Evolutionary conservation across 2,113 vertebrate genomes (phyloP).

Genomic region (Erythrocercus mccallii): DNA sequence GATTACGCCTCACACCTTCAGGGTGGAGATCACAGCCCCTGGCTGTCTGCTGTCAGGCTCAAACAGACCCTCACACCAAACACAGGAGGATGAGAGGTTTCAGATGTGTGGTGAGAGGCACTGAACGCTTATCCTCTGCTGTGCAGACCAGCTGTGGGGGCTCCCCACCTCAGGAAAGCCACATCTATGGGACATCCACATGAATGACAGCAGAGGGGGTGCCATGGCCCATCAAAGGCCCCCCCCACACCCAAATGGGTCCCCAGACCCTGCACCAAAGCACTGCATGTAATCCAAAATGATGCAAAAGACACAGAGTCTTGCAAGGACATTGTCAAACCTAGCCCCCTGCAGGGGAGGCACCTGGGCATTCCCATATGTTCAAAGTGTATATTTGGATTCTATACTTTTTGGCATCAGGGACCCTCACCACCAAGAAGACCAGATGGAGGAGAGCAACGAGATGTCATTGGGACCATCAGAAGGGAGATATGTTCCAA

Average conservation of each 20-base stretch:
- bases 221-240: too few species aligned
- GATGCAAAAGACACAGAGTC: neutral
- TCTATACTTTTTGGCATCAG: accelerated
- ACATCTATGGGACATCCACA: neutral
- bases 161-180: accelerated
- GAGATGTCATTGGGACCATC: accelerated
- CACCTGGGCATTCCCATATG: accelerated
- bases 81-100: neutral
- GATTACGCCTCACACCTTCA: neutral
- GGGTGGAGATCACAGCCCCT: neutral
- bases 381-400: neutral
- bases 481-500: neutral
- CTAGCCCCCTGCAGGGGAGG: neutral
- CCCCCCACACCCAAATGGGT: neutral
- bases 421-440: neutral
- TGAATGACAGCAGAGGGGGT: neutral
- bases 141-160: neutral
- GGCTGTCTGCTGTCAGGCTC: neutral
- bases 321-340: too few species aligned
- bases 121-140: neutral
- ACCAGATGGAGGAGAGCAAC: neutral
- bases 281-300: neutral
- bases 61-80: neutral
- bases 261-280: neutral
- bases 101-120: neutral